phyloP scores from a whole-genome alignment of 2,113 vertebrate species.

The Gobiocypris rarus region DNA sequence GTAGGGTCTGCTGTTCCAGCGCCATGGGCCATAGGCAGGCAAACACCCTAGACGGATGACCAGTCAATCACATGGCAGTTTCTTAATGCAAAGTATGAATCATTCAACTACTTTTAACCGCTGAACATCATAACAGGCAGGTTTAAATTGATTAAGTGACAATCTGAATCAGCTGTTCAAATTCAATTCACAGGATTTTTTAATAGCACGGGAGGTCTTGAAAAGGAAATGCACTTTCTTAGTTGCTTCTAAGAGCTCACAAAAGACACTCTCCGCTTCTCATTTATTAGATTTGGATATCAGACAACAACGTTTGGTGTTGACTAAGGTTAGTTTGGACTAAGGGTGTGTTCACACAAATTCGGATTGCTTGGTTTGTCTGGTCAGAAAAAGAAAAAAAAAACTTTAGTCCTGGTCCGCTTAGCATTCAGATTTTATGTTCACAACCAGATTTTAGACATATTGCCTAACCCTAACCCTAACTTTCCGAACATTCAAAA shows the following conservation, averaged over 20 bases:
- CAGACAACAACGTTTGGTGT: not conserved
- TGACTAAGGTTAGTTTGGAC: too few relatives aligned
- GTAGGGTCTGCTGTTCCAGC: not conserved
- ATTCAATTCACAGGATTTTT: conserved; percentile 7
- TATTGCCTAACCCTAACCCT: too few relatives aligned
- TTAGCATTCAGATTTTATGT: too few relatives aligned
- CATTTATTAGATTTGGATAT: not conserved
- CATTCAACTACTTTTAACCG: too few relatives aligned
- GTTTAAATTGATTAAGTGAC: not conserved
- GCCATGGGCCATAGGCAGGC: not conserved
- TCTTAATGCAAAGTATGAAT: not conserved
- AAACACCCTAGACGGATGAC: not conserved
- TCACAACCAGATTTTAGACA: too few relatives aligned
- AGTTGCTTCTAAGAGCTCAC: not conserved
- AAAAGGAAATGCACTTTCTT: not conserved
- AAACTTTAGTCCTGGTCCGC: too few relatives aligned
- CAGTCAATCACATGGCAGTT: not conserved
- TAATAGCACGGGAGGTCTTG: not conserved
- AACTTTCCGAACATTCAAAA: too few relatives aligned
- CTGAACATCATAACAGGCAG: not conserved
- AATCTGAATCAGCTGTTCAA: conserved; percentile 16
- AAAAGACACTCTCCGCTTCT: not conserved
- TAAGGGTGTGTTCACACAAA: too few relatives aligned
- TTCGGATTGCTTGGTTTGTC: too few relatives aligned
- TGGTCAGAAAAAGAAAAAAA: too few relatives aligned